phyloP scores from a whole-genome alignment of 2,113 vertebrate genomes.

The Paedocypris sp. region DNA sequence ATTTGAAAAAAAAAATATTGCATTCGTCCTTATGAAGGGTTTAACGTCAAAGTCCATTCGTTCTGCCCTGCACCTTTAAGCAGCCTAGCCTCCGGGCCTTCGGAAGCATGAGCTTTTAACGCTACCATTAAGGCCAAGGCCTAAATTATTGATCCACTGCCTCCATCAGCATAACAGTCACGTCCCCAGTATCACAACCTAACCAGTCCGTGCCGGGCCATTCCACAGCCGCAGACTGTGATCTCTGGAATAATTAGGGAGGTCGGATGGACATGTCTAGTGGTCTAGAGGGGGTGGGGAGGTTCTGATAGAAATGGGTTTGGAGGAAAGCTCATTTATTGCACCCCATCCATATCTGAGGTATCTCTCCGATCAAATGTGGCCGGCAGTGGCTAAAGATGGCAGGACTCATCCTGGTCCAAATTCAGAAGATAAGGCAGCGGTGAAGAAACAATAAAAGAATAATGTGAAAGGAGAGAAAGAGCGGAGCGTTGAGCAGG shows the following conservation, averaged over 20 bases:
- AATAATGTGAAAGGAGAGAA: slow-evolving; percentile 57
- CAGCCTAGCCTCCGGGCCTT: slow-evolving; percentile 50
- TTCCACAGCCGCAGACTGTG: slow-evolving; percentile 67
- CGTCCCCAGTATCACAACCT: slow-evolving; percentile 83
- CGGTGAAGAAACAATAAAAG: slow-evolving; percentile 63
- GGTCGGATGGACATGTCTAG: slow-evolving; percentile 44
- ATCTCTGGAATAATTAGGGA: slow-evolving; percentile 94
- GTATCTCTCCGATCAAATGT: slow-evolving; percentile 74
- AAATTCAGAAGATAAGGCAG: slow-evolving; percentile 66
- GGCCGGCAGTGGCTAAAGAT: slow-evolving; percentile 56
- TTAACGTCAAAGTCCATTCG: slow-evolving; percentile 2
- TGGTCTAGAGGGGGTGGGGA: slow-evolving; percentile 49
- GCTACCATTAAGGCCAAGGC: slow-evolving; percentile 87
- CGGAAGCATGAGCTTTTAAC: slow-evolving; percentile 84
- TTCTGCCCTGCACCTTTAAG: slow-evolving; percentile 60
- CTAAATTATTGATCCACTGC: slow-evolving; percentile 99
- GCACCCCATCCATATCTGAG: slow-evolving; percentile 43
- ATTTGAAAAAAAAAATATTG: background rate
- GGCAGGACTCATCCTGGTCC: slow-evolving; percentile 76
- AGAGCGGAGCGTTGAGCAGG: slow-evolving; percentile 10
- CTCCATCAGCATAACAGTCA: slow-evolving; percentile 98
- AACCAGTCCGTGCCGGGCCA: slow-evolving; percentile 59
- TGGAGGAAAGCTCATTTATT: too few relatives aligned
- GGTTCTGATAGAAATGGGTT: too few relatives aligned
- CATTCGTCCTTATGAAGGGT: background rate